Percentiles rank a stretch among this genome's conserved stretches.
Evolutionary conservation across 2,797 vertebrate species (phyloP).

Genomic region (Paratrypauchen microcephalus): DNA sequence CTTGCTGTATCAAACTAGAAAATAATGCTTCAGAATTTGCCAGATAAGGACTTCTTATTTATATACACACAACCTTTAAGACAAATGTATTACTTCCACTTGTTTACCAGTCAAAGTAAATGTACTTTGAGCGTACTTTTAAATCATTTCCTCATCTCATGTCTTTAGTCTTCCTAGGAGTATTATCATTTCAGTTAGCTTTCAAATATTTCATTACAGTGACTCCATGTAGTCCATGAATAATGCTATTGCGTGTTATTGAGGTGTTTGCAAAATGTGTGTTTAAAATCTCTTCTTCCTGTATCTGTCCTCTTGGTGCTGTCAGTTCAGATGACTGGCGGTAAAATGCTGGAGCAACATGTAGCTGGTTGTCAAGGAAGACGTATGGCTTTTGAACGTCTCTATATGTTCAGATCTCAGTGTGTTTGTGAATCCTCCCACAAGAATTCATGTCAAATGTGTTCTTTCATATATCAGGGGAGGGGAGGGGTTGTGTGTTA

Average conservation of each 20-base stretch:
- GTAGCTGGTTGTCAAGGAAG: conserved; percentile 35
- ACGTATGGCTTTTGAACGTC: conserved; percentile 47
- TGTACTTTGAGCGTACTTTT: conserved; percentile 27
- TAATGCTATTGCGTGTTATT: conserved; percentile 59
- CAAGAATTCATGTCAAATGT: conserved; percentile 60
- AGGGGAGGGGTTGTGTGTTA: conserved; percentile 23
- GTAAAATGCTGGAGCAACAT: conserved; percentile 48
- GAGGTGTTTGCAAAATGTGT: conserved; percentile 41
- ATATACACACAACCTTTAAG: too few relatives aligned
- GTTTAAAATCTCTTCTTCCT: conserved; percentile 29
- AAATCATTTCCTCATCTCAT: conserved; percentile 46
- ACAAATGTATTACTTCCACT: background rate
- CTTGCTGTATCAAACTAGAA: background rate
- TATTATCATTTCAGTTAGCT: conserved; percentile 40
- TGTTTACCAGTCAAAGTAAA: conserved; percentile 41
- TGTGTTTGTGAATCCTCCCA: conserved; percentile 52
- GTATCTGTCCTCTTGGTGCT: conserved; percentile 34
- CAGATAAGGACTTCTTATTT: background rate
- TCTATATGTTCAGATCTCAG: conserved; percentile 45
- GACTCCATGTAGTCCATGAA: conserved; percentile 61
- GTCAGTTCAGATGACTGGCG: conserved; percentile 44
- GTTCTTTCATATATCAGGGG: too few relatives aligned
- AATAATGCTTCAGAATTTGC: background rate
- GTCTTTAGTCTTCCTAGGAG: conserved; percentile 31
- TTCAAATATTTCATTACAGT: conserved; percentile 58